Base-by-base conservation (phyloP, 2,113 vertebrate species). In the Oostethus manadensis region DNA sequence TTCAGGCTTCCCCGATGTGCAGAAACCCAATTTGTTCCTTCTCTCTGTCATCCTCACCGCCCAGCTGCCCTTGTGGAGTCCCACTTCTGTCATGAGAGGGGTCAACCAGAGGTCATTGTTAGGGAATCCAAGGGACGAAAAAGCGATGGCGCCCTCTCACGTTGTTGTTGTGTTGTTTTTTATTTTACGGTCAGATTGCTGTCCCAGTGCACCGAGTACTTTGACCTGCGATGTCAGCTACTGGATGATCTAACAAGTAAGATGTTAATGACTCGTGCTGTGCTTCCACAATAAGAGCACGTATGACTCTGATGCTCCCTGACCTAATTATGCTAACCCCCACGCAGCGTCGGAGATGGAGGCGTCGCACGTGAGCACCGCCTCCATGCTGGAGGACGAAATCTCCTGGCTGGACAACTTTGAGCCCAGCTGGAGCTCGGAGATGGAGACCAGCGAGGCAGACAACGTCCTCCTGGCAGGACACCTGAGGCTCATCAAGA, bases 331-430 rank as follows among this genome's bases (percentile, higher is more conserved):
- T 11, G 11, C 18, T 55, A 21, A 45, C 23, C 51, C 20, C 21
- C 7, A 20, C 42, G 21, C 4, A 99, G 97, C 91, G 8, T 93
- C 95, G 38, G 97, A 99, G 88, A 98, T 99, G 96, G 96, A 99
- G 58, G 94, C 93, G 56, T 81, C 97, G 46, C 91, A 94, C 73
- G 92, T 99, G 75, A 96, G 94, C 54, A 93, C 96, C 8, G 94
- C 95, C 59, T 85, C 88, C 69, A 99, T 99, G 97, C 79, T 99
- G 64, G 97, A 99, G 84, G 97, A 99, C 63, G 97, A 99, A 82
- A 98, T 98, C 84, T 97, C 92, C 9, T 99, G 97, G 97, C 89
- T 99, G 16, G 95, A 98, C 83, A 99, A 99, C 78, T 99, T 98
- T 45, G 96, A 99, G 78, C 97, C 96, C 45, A 97, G 94, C 57